These are phyloP conservation scores for Perizoma affinitatum DNA, from an alignment of 2,888 invertebrate species.

Conservation along the genomic window DNA sequence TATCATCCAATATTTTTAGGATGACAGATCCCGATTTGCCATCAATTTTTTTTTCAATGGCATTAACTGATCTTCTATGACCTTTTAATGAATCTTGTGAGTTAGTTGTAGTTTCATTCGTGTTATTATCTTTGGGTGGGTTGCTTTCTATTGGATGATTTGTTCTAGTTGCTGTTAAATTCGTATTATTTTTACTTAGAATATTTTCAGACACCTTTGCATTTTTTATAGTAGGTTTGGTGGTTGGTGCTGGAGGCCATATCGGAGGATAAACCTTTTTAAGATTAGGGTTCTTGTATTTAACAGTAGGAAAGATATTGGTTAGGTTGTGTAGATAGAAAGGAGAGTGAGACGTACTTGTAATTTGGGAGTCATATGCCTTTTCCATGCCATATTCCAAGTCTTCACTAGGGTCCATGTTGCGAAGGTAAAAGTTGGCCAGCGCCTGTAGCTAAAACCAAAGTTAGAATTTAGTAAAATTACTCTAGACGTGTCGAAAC, in stretches of 20 bases:
- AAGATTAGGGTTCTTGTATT: constrained; percentile 10
- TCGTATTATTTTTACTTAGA: neutral
- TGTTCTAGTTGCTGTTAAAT: neutral
- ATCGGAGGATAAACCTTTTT: constrained; percentile 14
- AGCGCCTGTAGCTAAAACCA: constrained; percentile 2
- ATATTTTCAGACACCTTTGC: neutral
- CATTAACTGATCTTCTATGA: constrained; percentile 48
- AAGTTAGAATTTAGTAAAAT: neutral
- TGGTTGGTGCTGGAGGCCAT: constrained; percentile 3
- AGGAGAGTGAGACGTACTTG: neutral
- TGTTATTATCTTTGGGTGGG: too few species aligned
- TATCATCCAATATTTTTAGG: constrained; percentile 53
- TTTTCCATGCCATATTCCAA: constrained; percentile 11
- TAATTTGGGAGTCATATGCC: neutral
- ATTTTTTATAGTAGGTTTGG: neutral
- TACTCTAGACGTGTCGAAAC: too few species aligned
- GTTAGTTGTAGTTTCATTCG: too few species aligned
- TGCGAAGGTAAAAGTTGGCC: constrained; percentile 11
- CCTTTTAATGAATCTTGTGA: constrained; percentile 43
- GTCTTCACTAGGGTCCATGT: constrained; percentile 10
- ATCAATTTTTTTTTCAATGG: constrained; percentile 27
- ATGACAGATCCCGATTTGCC: constrained; percentile 41
- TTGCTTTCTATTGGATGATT: too few species aligned
- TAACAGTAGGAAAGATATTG: neutral
- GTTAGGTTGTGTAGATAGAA: constrained; percentile 1